Evolutionary conservation across 2,113 vertebrate species (phyloP), one percentile per base, ranked within the genome.

Genomic region (Laticauda laticaudata): DNA sequence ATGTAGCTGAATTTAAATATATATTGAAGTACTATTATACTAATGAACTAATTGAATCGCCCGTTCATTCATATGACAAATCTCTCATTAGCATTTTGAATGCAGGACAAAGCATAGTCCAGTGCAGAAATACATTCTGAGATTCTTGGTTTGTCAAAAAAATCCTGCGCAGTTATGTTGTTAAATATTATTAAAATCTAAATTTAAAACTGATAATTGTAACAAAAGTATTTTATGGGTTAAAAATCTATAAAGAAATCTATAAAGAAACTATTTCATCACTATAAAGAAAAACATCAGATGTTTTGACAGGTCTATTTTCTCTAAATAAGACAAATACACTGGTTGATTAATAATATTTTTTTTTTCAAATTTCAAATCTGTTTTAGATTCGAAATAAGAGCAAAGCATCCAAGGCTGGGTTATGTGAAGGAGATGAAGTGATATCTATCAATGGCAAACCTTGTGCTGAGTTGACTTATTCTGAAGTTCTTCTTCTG

Each of bases 391-490:
- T 98, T 93, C 98, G 98, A 90, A 97, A 96, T 94, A 98, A 97
- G 94, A 96, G 98, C 88, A 98, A 97, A 94, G 99, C 99, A 23
- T 98, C 97, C 2, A 95, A 96, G 87, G 98, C 98, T 45, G 99
- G 99, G 54, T 96, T 99, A 88, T 97, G 96, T 92, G 98, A 98
- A 87, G 98, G 98, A 24, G 99, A 99, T 94, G 98, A 99, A 94
- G 97, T 99, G 90, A 97, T 99, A 89, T 98, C 99, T 2, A 98
- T 99, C 95, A 99, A 99, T 85, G 99, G 98, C 93, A 98, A 98
- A 89, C 97, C 98, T 0, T 99, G 99, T 91, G 97, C 97, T 12
- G 98, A 98, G 93, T 98, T 99, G 91, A 98, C 98, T 12, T 98
- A 99, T 64, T 94, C 98, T 15, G 98, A 98, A 94, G 98, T 98